Base-by-base conservation (phyloP, 2,797 vertebrate genomes). In the Gadopsis bispinosus region DNA sequence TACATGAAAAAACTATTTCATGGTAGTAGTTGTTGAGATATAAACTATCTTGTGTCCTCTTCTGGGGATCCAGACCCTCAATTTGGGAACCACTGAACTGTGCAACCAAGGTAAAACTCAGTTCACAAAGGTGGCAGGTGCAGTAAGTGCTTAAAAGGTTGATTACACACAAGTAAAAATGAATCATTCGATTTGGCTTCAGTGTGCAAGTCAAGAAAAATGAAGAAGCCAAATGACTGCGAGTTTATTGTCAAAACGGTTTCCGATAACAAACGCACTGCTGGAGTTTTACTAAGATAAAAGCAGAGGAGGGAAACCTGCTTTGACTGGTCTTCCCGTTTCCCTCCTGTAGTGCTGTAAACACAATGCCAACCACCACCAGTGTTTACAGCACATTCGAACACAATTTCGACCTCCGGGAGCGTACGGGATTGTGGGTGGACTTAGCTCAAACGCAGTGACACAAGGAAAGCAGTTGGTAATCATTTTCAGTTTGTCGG, bases 221-320 rank as follows among this genome's bases (percentile, higher is more conserved):
- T 22, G 11, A 69, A 75, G 39, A 83, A 75, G 45, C 69, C 75
- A 70, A 83, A 51, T 26, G 67, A 80, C 6, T 31, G 54, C 14
- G 4, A 79, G 83, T 73, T 61, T 45, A 9, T 50, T 33, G 73
- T 81, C 64, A 12, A 53, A 68, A 68, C 19, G 55, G 51, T 74
- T 81, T 51, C 37, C 6, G 58, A 61, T 45, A 69, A 73, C 35
- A 84, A 85, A 79, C 66, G 63, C 82, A 87, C 75, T 33, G 81
- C 80, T 78, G 78, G 79, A 80, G 60, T 80, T 83, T 90, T 85
- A 91, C 86, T 86, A 92, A 89, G 89, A 89, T 83, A 75, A 43
- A 39, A 86, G 79, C 58, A 73, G 73, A 81, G 53, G 62, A 75
- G 17, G 66, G n/a, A 54, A 62, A 37, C 43, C 63, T 56, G 53